Conservation (phyloP, 2,888 invertebrate genomes). For the Muscina levida region DNA sequence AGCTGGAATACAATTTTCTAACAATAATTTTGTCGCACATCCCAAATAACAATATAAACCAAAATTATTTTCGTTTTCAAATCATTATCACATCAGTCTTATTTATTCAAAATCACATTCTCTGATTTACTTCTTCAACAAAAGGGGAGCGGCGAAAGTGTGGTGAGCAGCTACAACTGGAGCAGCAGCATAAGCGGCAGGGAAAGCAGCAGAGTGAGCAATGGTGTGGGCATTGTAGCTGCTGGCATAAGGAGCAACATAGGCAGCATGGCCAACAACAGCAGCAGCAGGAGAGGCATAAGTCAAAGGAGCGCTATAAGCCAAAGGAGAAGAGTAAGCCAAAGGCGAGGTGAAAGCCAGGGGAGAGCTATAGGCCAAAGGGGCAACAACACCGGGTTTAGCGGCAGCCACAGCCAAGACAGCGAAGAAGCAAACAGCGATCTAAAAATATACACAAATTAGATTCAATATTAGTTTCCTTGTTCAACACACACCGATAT, state of each 20-base stretch:
- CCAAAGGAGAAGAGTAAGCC: conserved; percentile 57
- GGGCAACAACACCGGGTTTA: conserved; percentile 67
- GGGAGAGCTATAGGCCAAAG: conserved; percentile 44
- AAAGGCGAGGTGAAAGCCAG: conserved; percentile 37
- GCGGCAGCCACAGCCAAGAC: conserved; percentile 71
- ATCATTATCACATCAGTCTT: neutral
- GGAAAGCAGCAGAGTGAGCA: conserved; percentile 74
- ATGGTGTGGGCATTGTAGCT: conserved; percentile 72
- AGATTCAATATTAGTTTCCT: neutral
- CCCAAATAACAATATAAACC: neutral
- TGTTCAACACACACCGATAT: neutral
- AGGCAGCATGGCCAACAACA: conserved; percentile 71
- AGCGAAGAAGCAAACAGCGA: conserved; percentile 74
- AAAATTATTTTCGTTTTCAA: neutral
- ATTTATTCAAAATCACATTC: conserved; percentile 34
- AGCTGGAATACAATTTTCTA: no score
- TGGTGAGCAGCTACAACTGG: conserved; percentile 47
- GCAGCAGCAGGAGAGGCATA: neutral
- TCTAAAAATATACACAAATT: conserved; percentile 57
- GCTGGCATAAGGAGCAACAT: conserved; percentile 73
- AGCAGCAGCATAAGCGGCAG: conserved; percentile 70
- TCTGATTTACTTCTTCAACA: conserved; percentile 48
- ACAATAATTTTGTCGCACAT: no score
- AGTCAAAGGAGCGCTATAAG: conserved; percentile 48
- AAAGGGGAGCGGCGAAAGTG: conserved; percentile 54